Percentiles rank a stretch among this genome's conserved stretches.
Evolutionary conservation across 2,888 invertebrate species (phyloP).

Genomic region (Scaeva pyrastri): DNA sequence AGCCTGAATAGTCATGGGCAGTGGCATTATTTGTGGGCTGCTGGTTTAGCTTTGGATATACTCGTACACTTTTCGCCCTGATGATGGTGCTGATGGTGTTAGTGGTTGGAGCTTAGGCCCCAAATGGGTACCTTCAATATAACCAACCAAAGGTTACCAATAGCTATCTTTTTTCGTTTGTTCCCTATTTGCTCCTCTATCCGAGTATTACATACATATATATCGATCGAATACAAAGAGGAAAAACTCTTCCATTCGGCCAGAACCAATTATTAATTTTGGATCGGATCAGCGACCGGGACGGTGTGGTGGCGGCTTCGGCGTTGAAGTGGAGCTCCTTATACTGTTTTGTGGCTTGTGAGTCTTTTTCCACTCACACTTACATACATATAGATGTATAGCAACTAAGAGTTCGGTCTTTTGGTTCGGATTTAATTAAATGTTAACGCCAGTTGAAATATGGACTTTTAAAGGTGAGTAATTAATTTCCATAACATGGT

Average conservation of each 20-base stretch:
- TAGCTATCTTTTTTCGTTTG: constrained; percentile 38
- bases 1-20: constrained; percentile 74
- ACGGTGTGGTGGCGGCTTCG: constrained; percentile 52
- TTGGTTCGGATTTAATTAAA: constrained; percentile 70
- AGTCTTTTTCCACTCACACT: constrained; percentile 27
- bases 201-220: too few relatives aligned
- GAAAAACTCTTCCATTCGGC: constrained; percentile 64
- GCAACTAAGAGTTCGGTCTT: constrained; percentile 13
- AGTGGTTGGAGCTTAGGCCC: constrained; percentile 34
- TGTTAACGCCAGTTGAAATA: constrained; percentile 75
- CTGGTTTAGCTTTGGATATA: constrained; percentile 47
- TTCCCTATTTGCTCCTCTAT: constrained; percentile 55
- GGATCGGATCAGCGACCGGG: constrained; percentile 72
- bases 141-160: not conserved
- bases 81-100: not conserved
- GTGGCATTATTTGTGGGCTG: constrained; percentile 75
- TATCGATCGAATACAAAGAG: constrained; percentile 35
- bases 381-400: not conserved
- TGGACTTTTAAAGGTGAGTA: constrained; percentile 73
- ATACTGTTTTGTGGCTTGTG: constrained; percentile 32
- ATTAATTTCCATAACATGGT: constrained; percentile 75
- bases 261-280: constrained; percentile 75
- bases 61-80: too few relatives aligned
- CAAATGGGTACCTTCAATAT: constrained; percentile 8
- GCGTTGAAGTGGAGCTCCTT: constrained; percentile 53